Percentiles rank a stretch among this genome's conserved stretches.
phyloP scores from a whole-genome alignment of 2,888 invertebrate genomes.

The Xestia sexstrigata region DNA sequence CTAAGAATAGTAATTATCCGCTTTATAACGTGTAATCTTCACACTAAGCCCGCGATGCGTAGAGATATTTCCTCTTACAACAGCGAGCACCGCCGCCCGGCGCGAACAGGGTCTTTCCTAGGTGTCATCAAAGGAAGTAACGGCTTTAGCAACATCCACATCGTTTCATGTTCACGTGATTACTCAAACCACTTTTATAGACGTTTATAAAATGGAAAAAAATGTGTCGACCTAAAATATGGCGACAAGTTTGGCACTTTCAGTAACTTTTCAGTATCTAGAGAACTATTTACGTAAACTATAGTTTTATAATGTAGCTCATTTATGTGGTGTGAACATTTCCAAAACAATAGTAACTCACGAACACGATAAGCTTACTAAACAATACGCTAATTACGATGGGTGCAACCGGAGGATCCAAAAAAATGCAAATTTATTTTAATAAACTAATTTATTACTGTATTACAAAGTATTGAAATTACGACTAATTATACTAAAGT shows the following conservation, averaged over 20 bases:
- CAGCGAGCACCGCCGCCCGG: slow-evolving; percentile 3
- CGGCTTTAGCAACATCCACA: slow-evolving; percentile 52
- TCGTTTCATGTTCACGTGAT: slow-evolving; percentile 4
- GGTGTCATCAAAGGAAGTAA: slow-evolving; percentile 67
- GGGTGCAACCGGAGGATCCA: no score
- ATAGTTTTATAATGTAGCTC: no score
- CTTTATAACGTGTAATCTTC: slow-evolving; percentile 25
- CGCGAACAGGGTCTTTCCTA: slow-evolving; percentile 28
- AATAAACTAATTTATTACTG: no score
- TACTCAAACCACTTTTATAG: slow-evolving; percentile 5
- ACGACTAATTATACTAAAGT: no score
- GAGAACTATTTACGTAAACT: not conserved
- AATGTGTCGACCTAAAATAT: not conserved
- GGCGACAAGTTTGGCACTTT: not conserved
- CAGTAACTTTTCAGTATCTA: not conserved
- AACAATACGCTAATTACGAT: no score
- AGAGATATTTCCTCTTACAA: slow-evolving; percentile 57
- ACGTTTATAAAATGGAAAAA: not conserved
- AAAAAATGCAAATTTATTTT: no score
- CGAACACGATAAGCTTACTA: not conserved
- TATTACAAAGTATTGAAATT: no score
- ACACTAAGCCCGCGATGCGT: slow-evolving; percentile 34
- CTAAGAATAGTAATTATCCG: slow-evolving; percentile 9
- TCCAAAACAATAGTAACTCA: not conserved
- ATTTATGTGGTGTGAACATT: not conserved